These are phyloP conservation scores for Oceanodroma tethys DNA, from an alignment of 2,113 vertebrate genomes.

Conservation along the genomic window DNA sequence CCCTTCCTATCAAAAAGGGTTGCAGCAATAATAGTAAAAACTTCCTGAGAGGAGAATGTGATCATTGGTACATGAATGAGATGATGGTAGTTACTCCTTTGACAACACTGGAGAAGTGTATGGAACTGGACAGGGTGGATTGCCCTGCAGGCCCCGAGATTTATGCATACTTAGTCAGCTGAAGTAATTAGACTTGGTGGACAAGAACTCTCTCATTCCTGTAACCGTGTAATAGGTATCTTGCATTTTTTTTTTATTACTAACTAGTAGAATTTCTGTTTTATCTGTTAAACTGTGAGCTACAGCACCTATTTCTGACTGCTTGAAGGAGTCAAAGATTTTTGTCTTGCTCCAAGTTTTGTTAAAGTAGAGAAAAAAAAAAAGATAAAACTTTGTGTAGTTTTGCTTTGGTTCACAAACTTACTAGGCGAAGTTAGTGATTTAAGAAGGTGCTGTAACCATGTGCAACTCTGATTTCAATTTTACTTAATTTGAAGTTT, in stretches of 20 bases:
- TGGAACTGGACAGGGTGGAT: neutral
- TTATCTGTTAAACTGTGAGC: neutral
- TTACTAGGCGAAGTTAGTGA: neutral
- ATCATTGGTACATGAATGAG: fast-evolving
- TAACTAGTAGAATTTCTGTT: neutral
- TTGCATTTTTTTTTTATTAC: neutral
- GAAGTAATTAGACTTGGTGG: neutral
- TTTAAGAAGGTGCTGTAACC: neutral
- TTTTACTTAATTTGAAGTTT: neutral
- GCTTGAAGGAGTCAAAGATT: neutral
- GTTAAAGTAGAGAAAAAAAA: neutral
- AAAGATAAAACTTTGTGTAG: neutral
- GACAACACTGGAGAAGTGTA: too few species aligned
- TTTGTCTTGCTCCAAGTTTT: neutral
- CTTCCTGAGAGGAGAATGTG: neutral
- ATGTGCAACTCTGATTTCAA: neutral
- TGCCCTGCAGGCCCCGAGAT: neutral
- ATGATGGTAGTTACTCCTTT: neutral
- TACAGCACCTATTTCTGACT: neutral
- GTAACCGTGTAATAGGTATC: neutral
- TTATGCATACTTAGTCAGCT: fast-evolving
- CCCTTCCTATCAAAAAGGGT: neutral
- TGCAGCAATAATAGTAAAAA: neutral
- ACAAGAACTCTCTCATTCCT: neutral
- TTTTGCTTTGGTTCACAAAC: neutral